Percentiles rank a stretch among this genome's conserved stretches.
These are phyloP conservation scores for Petroica traversi DNA, from an alignment of 2,113 vertebrate species.

Conservation along the genomic window DNA sequence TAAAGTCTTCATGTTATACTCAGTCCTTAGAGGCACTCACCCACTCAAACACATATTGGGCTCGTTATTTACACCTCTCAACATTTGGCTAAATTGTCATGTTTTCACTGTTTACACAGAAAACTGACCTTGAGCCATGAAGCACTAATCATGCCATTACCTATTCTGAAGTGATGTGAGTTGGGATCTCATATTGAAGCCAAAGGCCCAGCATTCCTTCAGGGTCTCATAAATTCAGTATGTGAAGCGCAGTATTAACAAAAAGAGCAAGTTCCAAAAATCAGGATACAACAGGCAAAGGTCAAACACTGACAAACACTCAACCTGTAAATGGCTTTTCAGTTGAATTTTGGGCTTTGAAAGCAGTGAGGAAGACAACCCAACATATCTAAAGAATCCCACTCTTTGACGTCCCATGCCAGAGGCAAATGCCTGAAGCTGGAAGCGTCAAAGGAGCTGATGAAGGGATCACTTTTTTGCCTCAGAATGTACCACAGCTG, in stretches of 20 bases:
- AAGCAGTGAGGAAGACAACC: background rate
- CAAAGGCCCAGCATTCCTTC: background rate
- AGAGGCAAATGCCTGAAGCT: background rate
- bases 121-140: background rate
- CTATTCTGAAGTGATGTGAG: background rate
- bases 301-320: background rate
- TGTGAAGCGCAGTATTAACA: background rate
- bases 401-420: background rate
- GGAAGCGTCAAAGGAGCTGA: background rate
- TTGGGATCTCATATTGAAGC: background rate
- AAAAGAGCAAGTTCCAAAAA: background rate
- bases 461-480: background rate
- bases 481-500: background rate
- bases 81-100: background rate
- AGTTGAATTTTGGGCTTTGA: background rate
- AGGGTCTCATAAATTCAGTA: background rate
- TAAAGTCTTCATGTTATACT: background rate
- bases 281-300: background rate
- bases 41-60: background rate
- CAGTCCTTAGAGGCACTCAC: background rate
- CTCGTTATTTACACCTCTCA: background rate
- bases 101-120: background rate
- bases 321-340: background rate
- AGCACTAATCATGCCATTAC: background rate
- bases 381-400: background rate